Percentiles rank a stretch among this genome's conserved stretches.
Conservation (phyloP, 2,113 vertebrate genomes). For the Pungitius pungitius region DNA sequence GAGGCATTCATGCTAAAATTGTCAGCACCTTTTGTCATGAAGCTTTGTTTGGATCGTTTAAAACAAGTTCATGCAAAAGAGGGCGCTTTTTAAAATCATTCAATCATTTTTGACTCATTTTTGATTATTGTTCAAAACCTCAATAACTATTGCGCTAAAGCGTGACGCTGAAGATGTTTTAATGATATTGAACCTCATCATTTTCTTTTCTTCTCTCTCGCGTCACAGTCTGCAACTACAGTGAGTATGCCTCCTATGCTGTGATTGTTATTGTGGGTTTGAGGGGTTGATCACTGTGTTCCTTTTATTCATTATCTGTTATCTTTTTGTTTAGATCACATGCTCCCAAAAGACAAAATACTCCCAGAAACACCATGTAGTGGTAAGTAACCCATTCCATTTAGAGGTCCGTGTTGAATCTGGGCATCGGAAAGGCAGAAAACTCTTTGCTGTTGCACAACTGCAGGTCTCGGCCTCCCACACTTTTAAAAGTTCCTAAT, state of each 20-base stretch:
- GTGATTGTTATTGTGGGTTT: not conserved
- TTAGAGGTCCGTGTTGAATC: not conserved
- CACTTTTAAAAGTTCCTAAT: not conserved
- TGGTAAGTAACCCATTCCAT: constrained; percentile 16
- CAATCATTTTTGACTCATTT: not conserved
- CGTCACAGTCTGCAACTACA: constrained; percentile 20
- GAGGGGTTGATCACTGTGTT: not conserved
- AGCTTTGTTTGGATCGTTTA: no score
- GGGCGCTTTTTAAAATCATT: not conserved
- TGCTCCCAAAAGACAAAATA: no score
- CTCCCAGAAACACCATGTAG: fast-evolving
- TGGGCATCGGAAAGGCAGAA: not conserved
- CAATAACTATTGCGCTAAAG: not conserved
- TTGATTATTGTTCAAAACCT: not conserved
- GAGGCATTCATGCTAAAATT: no score
- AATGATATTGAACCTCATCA: not conserved
- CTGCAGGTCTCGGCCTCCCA: not conserved
- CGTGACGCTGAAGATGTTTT: not conserved
- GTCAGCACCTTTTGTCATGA: no score
- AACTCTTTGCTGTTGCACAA: not conserved
- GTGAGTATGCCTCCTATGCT: constrained; percentile 6
- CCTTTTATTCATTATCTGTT: not conserved
- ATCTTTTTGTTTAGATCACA: not conserved
- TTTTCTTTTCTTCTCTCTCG: constrained; percentile 8
- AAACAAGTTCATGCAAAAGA: no score